A percentile compares a stretch with the other conserved stretches of the same genome.
Evolutionary conservation across 1,140 invertebrate species (phyloP).

Genomic region (Aleiodes sp.): DNA sequence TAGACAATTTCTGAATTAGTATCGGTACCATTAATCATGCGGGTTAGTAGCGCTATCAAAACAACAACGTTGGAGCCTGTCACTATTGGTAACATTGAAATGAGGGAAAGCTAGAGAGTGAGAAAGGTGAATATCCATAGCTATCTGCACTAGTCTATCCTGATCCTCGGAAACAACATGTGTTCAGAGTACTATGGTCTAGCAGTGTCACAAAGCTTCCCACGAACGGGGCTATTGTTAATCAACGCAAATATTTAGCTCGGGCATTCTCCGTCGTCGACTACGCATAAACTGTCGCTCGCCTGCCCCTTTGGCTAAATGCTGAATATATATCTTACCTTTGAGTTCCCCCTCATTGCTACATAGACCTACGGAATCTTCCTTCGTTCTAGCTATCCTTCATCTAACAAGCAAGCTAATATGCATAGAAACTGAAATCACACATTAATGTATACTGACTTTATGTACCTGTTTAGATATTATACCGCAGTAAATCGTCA

Average conservation of each 20-base stretch:
- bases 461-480: slow-evolving; percentile 57
- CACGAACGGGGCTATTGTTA: slow-evolving; percentile 43
- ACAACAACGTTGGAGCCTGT: slow-evolving; percentile 14
- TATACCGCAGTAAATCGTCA: slow-evolving; percentile 61
- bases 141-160: not conserved
- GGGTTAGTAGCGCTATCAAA: slow-evolving; percentile 1
- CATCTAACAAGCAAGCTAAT: not conserved
- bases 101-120: not conserved
- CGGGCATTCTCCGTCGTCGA: not conserved
- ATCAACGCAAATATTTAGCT: slow-evolving; percentile 51
- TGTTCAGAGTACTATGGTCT: slow-evolving; percentile 6
- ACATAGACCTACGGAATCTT: not conserved
- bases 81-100: slow-evolving; percentile 5
- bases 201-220: slow-evolving; percentile 15
- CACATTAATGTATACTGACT: not conserved
- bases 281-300: slow-evolving; percentile 6
- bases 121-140: not conserved
- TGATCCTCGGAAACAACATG: slow-evolving; percentile 4
- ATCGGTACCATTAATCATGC: slow-evolving; percentile 24
- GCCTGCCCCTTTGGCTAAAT: slow-evolving; percentile 3
- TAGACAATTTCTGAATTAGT: not conserved
- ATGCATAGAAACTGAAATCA: not conserved
- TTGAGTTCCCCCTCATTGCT: not conserved
- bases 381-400: not conserved
- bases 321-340: not conserved